Evolutionary conservation across 2,888 invertebrate genomes (phyloP).

Genomic region (Auanema freiburgensis): DNA sequence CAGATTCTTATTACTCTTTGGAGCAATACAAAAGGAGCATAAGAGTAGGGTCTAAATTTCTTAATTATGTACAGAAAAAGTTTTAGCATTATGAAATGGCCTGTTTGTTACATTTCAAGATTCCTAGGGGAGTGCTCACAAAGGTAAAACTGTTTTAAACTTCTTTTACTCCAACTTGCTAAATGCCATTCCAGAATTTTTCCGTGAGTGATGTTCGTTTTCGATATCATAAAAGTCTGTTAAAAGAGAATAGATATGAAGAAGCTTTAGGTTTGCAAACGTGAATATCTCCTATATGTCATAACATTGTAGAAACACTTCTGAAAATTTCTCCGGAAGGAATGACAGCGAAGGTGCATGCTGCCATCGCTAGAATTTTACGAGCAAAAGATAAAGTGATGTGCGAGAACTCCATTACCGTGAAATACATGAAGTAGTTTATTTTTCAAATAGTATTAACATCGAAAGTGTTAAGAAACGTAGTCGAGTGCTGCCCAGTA

Average conservation of each 20-base stretch:
- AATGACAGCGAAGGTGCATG: no score
- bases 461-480: no score
- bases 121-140: no score
- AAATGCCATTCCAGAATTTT: conserved; percentile 7
- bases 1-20: conserved; percentile 9
- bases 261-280: conserved; percentile 14
- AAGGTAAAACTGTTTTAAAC: neutral
- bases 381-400: no score
- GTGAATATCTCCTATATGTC: neutral
- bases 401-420: no score
- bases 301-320: neutral
- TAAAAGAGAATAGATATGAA: conserved; percentile 7
- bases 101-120: neutral
- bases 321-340: neutral
- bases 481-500: no score
- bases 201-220: conserved; percentile 12
- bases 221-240: conserved; percentile 7
- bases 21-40: conserved; percentile 1
- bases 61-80: neutral
- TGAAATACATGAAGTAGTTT: no score
- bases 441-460: no score
- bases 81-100: conserved; percentile 11
- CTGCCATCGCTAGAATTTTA: no score
- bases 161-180: no score
- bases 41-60: neutral